These are phyloP conservation scores for Ceramica pisi DNA, from an alignment of 2,888 invertebrate genomes.

Conservation along the genomic window DNA sequence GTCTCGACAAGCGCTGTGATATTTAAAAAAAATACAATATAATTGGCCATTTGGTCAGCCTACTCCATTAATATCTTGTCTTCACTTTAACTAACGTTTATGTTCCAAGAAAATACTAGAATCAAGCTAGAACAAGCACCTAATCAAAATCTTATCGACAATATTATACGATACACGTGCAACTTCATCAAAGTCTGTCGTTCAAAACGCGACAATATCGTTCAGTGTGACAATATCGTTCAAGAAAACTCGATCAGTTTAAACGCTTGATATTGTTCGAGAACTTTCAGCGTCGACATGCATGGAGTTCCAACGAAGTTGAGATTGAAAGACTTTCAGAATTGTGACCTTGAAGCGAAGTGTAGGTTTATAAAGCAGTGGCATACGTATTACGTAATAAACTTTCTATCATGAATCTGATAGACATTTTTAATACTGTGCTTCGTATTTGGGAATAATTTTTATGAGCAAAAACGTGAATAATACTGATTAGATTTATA, in stretches of 20 bases:
- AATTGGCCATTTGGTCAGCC: too few species aligned
- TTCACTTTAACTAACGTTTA: not conserved
- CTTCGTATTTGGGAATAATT: too few species aligned
- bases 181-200: conserved; percentile 40
- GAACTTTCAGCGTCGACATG: conserved; percentile 20
- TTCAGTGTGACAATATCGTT: conserved; percentile 42
- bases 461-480: too few species aligned
- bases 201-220: conserved; percentile 46
- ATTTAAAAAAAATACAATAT: too few species aligned
- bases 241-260: conserved; percentile 31
- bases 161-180: conserved; percentile 18
- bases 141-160: conserved; percentile 11
- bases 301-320: conserved; percentile 29
- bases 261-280: conserved; percentile 14
- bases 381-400: too few species aligned
- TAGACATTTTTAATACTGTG: too few species aligned
- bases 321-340: conserved; percentile 16
- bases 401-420: too few species aligned
- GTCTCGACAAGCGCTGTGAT: too few species aligned
- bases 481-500: too few species aligned
- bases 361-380: not conserved
- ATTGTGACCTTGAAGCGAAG: conserved; percentile 8
- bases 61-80: too few species aligned
- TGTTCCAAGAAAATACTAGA: not conserved
- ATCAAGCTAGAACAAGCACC: not conserved